Percentiles rank a stretch among this genome's conserved stretches.
phyloP scores from a whole-genome alignment of 2,113 vertebrate species.

The Tachysurus vachellii region DNA sequence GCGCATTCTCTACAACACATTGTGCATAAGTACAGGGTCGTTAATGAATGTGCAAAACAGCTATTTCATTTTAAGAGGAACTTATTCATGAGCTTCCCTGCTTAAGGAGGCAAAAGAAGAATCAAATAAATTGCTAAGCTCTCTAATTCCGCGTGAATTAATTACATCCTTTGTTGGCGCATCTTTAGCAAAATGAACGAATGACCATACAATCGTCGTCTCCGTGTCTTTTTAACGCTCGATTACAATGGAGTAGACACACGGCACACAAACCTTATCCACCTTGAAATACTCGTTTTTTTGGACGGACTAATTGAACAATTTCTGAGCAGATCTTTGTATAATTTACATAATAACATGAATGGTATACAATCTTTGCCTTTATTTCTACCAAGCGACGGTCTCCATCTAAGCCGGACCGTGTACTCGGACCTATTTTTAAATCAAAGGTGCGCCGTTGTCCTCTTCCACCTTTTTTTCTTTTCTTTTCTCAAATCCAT shows the following conservation, averaged over 20 bases:
- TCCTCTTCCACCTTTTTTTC: conserved; percentile 27
- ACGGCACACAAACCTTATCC: background rate
- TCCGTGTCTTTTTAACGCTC: background rate
- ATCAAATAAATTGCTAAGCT: background rate
- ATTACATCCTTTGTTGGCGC: background rate
- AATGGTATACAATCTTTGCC: background rate
- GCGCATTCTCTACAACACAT: too few relatives aligned
- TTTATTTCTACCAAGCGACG: too few relatives aligned
- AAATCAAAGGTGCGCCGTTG: background rate
- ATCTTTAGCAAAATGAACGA: background rate
- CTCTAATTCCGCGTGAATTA: background rate
- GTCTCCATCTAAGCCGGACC: background rate
- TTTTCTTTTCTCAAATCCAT: conserved; percentile 57
- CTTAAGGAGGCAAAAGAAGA: background rate
- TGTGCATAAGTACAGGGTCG: too few relatives aligned
- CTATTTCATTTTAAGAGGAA: background rate
- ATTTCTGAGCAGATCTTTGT: background rate
- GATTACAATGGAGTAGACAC: background rate
- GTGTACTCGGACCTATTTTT: background rate
- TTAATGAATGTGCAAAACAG: too few relatives aligned
- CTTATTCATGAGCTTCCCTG: background rate
- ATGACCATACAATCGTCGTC: background rate
- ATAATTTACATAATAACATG: background rate
- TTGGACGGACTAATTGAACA: background rate
- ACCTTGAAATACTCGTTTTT: background rate